These are phyloP conservation scores for Oryzias sinensis DNA, from an alignment of 2,797 vertebrate genomes.

Conservation along the genomic window DNA sequence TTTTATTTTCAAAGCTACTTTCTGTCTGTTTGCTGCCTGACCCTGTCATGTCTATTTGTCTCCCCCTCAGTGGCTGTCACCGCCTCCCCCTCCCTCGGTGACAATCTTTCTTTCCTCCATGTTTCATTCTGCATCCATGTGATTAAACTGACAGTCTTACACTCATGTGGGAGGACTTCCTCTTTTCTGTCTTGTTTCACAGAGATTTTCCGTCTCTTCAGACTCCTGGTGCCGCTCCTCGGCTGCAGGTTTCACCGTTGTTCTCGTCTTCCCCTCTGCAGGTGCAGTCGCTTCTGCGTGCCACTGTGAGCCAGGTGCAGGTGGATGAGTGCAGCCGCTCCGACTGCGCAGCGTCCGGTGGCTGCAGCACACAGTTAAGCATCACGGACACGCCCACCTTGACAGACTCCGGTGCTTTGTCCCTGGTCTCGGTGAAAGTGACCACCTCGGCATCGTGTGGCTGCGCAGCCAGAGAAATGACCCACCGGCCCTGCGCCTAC, in stretches of 20 bases:
- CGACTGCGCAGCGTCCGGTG: constrained; percentile 71
- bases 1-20: constrained; percentile 63
- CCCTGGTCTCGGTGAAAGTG: constrained; percentile 78
- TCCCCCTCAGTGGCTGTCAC: constrained; percentile 39
- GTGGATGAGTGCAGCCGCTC: constrained; percentile 80
- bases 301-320: constrained; percentile 80
- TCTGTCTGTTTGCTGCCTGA: constrained; percentile 51
- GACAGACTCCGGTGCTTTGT: constrained; percentile 77
- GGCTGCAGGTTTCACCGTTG: too few relatives aligned
- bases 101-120: constrained; percentile 5
- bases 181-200: constrained; percentile 7
- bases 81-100: constrained; percentile 7
- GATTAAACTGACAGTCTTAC: constrained; percentile 12
- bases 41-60: constrained; percentile 54
- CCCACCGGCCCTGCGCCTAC: constrained; percentile 77
- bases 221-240: not conserved
- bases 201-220: not conserved
- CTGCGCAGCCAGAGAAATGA: constrained; percentile 76
- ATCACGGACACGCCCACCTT: constrained; percentile 75
- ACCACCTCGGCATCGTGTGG: constrained; percentile 68
- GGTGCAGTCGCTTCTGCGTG: constrained; percentile 81
- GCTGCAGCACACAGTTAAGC: constrained; percentile 72
- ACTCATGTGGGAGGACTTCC: constrained; percentile 8
- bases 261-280: constrained; percentile 41
- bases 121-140: constrained; percentile 16